Conservation (phyloP, 2,797 vertebrate species). For the Rhodeus uyekii region DNA sequence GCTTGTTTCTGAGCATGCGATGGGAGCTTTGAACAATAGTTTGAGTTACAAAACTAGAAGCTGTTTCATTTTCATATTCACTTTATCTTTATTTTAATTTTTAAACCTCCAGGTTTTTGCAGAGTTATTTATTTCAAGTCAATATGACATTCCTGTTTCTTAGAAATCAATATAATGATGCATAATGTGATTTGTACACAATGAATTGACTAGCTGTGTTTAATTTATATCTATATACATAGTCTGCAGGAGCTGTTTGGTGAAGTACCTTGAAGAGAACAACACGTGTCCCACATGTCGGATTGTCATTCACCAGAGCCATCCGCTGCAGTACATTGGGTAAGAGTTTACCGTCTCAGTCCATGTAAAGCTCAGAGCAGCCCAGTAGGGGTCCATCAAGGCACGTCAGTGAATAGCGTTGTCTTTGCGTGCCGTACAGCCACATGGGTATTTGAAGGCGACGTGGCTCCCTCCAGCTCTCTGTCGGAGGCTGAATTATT, state of each 20-base stretch:
- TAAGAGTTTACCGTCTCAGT: slow-evolving; percentile 69
- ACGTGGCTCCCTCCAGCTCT: slow-evolving; percentile 7
- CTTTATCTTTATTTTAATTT: too few relatives aligned
- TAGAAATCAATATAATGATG: background rate
- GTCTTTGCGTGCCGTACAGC: background rate
- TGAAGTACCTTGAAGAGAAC: slow-evolving; percentile 98
- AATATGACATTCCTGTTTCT: background rate
- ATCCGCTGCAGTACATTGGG: slow-evolving; percentile 98
- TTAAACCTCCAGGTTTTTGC: background rate
- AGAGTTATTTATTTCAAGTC: background rate
- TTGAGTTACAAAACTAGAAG: background rate
- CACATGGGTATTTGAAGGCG: slow-evolving; percentile 1
- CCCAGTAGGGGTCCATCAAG: slow-evolving; percentile 39
- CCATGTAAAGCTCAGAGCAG: slow-evolving; percentile 3
- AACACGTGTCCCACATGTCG: slow-evolving; percentile 98
- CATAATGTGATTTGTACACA: background rate
- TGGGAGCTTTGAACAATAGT: background rate
- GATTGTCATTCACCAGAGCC: slow-evolving; percentile 99
- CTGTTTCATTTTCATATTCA: background rate
- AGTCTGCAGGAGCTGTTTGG: slow-evolving; percentile 99
- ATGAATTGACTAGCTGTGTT: background rate
- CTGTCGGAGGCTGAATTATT: slow-evolving; percentile 26
- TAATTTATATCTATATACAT: slow-evolving; percentile 51
- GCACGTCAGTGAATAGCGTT: background rate
- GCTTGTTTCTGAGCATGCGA: background rate